phyloP scores from a whole-genome alignment of 2,888 invertebrate species.

The Ochropleura plecta region DNA sequence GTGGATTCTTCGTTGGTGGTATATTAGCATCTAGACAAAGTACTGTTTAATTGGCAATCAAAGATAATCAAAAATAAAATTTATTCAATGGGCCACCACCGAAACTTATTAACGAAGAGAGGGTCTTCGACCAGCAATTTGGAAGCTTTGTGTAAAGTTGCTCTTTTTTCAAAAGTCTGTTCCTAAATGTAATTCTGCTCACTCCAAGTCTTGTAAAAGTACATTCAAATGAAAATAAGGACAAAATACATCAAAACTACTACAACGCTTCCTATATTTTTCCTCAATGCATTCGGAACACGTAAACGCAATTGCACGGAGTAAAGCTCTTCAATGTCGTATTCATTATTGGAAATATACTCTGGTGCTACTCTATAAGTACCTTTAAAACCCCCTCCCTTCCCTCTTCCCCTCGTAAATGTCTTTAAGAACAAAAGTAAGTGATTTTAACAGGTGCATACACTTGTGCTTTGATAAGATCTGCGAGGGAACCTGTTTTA shows the following conservation, averaged over 20 bases:
- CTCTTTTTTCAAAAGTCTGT: neutral
- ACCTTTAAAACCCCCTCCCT: conserved; percentile 29
- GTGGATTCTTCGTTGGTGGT: neutral
- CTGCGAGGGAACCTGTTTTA: conserved; percentile 40
- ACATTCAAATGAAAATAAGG: conserved; percentile 25
- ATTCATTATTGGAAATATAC: conserved; percentile 50
- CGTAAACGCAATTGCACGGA: conserved; percentile 50
- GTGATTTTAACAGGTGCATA: conserved; percentile 55
- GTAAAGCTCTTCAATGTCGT: conserved; percentile 33
- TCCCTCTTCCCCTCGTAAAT: conserved; percentile 3
- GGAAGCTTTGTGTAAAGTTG: neutral
- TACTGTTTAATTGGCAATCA: neutral
- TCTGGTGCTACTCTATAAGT: conserved; percentile 32
- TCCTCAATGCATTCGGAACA: conserved; percentile 43
- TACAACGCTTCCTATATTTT: conserved; percentile 46
- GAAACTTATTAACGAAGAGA: neutral
- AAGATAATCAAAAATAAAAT: neutral
- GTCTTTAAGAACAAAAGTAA: conserved; percentile 50
- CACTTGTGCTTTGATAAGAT: conserved; percentile 43
- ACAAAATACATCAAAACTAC: conserved; percentile 21
- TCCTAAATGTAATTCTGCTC: neutral
- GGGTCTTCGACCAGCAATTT: neutral
- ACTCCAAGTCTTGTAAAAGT: too few relatives aligned
- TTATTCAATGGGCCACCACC: neutral
- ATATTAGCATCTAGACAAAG: neutral